Evolutionary conservation across 2,797 vertebrate species (phyloP), one percentile per base, ranked within the genome.

Genomic region (Leptodactylus fallax): DNA sequence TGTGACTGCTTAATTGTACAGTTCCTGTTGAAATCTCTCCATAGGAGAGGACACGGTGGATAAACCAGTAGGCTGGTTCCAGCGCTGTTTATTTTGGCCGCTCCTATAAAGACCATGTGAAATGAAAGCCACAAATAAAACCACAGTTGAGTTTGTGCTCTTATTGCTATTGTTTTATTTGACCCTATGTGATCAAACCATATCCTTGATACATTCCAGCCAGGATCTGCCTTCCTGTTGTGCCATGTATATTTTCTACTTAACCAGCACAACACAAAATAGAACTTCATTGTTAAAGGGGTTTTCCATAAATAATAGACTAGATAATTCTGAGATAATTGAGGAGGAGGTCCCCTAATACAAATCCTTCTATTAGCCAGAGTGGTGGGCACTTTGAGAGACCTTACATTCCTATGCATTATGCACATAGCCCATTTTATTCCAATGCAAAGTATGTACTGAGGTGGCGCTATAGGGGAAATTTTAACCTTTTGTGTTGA

Each of bases 1-100:
- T 60, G 78, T 80, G 36, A 80, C 36, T 36, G 14, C 4, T 36
- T 56, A 83, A 83, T 55, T 72, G 65, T 53, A 58, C 23, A 45
- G 51, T 83, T 72, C 53, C 27, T 76, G 36, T 80, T 45, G 23
- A 56, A 86, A 69, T 79, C 12, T 2, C 16, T 23, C 23, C 60
- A 69, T 25, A 47, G n/a, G 56, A 19, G 49, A 71, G 78, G 60
- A 58, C 58, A 36, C 60, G 3, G 61, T 3, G 16, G 49, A 80
- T 86, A 19, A n/a, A 56, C 61, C 36, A n/a, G 25, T 72, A 74
- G 65, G 60, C 25, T 60, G 55, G 53, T 56, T 36, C 55, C 53
- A 16, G 36, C 65, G 6, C 25, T 87, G 49, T 78, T 87, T 76
- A 25, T 78, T 87, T 83, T 87, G 86, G 86, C 58, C 21, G 6